Percentiles rank a stretch among this genome's conserved stretches.
These are phyloP conservation scores for Australoheros scitulus DNA, from an alignment of 2,113 vertebrate species.

Conservation along the genomic window DNA sequence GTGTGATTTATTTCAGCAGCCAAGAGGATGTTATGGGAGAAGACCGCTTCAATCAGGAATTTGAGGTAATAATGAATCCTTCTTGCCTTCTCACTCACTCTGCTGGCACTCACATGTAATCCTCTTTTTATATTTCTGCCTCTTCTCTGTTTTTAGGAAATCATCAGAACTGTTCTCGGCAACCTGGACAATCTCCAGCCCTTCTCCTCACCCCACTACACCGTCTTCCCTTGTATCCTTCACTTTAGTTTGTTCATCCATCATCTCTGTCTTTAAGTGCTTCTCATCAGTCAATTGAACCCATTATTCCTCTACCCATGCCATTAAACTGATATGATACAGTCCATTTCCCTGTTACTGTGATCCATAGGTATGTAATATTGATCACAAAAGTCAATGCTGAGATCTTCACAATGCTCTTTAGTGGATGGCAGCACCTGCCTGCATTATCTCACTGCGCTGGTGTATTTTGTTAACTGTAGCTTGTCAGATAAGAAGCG, in stretches of 20 bases:
- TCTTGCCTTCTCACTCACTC: background rate
- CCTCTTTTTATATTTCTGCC: background rate
- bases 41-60: slow-evolving; percentile 49
- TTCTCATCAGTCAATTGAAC: background rate
- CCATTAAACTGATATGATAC: background rate
- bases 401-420: background rate
- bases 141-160: slow-evolving; percentile 65
- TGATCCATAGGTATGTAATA: background rate
- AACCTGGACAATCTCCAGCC: slow-evolving; percentile 77
- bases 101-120: background rate
- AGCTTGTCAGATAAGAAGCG: slow-evolving; percentile 70
- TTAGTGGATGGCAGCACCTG: background rate
- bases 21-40: slow-evolving; percentile 29
- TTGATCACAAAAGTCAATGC: background rate
- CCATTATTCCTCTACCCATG: background rate
- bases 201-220: slow-evolving; percentile 73
- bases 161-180: slow-evolving; percentile 74
- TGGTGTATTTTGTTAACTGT: slow-evolving; percentile 29
- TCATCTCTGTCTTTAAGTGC: background rate
- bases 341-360: background rate
- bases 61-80: slow-evolving; percentile 66
- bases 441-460: background rate
- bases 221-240: slow-evolving; percentile 80
- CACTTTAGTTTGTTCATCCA: background rate
- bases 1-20: slow-evolving; percentile 46